These are phyloP conservation scores for Distichodus sexfasciatus DNA, from an alignment of 2,797 vertebrate genomes.

Conservation along the genomic window DNA sequence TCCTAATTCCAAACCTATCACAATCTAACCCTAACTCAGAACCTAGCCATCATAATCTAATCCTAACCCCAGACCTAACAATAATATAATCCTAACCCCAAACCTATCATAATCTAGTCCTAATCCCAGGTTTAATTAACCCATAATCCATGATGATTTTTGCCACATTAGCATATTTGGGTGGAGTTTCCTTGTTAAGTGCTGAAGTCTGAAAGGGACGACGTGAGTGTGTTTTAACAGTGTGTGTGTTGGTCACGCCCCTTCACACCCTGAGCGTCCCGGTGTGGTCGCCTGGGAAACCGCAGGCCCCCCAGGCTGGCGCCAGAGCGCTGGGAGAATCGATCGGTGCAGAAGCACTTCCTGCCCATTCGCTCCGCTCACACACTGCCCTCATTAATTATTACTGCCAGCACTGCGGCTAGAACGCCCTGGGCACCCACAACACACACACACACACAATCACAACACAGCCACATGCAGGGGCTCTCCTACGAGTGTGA, in stretches of 20 bases:
- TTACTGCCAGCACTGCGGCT: constrained; percentile 92
- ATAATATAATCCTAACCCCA: no score
- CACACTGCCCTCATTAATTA: constrained; percentile 95
- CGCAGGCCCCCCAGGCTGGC: constrained; percentile 94
- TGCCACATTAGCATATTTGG: no score
- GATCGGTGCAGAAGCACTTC: constrained; percentile 99
- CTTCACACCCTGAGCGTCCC: constrained; percentile 74
- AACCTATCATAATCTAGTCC: no score
- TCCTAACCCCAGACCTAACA: no score
- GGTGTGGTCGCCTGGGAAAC: constrained; percentile 84
- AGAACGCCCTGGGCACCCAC: constrained; percentile 83
- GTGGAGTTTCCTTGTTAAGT: no score
- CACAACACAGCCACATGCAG: constrained; percentile 12
- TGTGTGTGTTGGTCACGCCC: constrained; percentile 31
- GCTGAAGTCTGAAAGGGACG: no score
- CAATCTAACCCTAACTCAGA: no score
- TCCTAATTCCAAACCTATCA: no score
- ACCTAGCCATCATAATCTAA: no score
- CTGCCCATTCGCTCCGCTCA: constrained; percentile 99
- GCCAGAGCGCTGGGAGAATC: constrained; percentile 84
- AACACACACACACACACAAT: constrained; percentile 23
- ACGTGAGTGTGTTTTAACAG: no score
- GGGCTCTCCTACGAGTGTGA: background rate
- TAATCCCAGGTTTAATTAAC: no score
- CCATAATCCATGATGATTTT: no score